phyloP scores from a whole-genome alignment of 2,888 invertebrate species.

The Phytoseiulus persimilis region DNA sequence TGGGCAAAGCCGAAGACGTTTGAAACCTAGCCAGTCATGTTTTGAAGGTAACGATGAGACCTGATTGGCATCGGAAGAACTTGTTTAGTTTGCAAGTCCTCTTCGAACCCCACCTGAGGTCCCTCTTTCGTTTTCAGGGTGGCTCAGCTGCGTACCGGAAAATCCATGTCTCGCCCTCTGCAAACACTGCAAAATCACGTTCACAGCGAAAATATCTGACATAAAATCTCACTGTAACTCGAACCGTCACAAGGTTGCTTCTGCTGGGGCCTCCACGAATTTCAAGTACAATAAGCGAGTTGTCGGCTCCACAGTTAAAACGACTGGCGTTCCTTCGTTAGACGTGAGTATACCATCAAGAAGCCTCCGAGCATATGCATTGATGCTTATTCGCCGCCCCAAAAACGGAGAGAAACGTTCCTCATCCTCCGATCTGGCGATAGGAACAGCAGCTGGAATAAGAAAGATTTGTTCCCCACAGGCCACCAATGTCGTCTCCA shows the following conservation, averaged over 20 bases:
- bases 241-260: slow-evolving; percentile 8
- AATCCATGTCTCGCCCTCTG: slow-evolving; percentile 33
- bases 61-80: too few species aligned
- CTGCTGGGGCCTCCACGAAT: neutral
- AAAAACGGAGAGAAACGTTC: too few species aligned
- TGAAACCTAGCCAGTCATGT: too few species aligned
- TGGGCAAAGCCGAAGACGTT: too few species aligned
- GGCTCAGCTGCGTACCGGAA: slow-evolving; percentile 33
- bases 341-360: neutral
- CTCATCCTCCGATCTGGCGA: too few species aligned
- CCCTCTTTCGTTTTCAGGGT: neutral
- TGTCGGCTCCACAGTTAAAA: slow-evolving; percentile 18
- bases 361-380: neutral
- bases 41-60: too few species aligned
- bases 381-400: too few species aligned
- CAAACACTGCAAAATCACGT: slow-evolving; percentile 34
- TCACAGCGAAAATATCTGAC: slow-evolving; percentile 30
- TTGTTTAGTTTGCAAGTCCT: too few species aligned
- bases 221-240: slow-evolving; percentile 35
- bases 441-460: too few species aligned
- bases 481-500: slow-evolving; percentile 29
- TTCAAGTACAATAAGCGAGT: slow-evolving; percentile 26
- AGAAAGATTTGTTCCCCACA: neutral
- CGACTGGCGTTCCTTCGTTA: slow-evolving; percentile 10
- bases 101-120: too few species aligned